Evolutionary conservation across 2,797 vertebrate genomes (phyloP).

Genomic region (Allenopithecus nigroviridis): DNA sequence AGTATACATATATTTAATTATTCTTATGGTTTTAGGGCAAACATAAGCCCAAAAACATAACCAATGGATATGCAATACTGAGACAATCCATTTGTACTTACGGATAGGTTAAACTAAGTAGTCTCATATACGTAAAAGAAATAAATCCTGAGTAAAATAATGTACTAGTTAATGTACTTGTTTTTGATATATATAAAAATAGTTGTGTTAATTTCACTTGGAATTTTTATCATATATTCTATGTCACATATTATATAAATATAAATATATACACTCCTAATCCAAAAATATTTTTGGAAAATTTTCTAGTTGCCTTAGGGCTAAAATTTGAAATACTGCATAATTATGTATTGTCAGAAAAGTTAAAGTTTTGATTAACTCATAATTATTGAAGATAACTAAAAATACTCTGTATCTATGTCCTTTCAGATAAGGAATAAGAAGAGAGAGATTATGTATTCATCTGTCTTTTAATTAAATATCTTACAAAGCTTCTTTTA

Average conservation of each 20-base stretch:
- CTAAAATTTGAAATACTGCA: background rate
- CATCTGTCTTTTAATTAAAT: background rate
- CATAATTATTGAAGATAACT: background rate
- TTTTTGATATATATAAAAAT: background rate
- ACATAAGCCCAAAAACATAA: background rate
- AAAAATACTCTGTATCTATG: background rate
- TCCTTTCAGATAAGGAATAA: background rate
- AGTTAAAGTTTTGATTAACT: slow-evolving; percentile 2
- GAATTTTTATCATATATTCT: background rate
- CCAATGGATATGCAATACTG: background rate
- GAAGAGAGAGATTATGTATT: background rate
- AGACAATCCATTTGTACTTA: background rate
- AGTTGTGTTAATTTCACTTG: background rate
- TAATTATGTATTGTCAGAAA: background rate
- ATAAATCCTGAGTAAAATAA: background rate
- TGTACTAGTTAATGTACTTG: background rate
- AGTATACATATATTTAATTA: background rate
- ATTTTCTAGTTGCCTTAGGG: background rate
- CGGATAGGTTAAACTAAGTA: background rate
- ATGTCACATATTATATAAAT: background rate
- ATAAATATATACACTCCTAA: background rate
- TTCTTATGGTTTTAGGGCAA: background rate
- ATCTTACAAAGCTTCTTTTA: background rate
- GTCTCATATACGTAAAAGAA: background rate
- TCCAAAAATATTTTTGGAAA: background rate